phyloP scores from a whole-genome alignment of 2,797 vertebrate species.

The Falco cherrug region DNA sequence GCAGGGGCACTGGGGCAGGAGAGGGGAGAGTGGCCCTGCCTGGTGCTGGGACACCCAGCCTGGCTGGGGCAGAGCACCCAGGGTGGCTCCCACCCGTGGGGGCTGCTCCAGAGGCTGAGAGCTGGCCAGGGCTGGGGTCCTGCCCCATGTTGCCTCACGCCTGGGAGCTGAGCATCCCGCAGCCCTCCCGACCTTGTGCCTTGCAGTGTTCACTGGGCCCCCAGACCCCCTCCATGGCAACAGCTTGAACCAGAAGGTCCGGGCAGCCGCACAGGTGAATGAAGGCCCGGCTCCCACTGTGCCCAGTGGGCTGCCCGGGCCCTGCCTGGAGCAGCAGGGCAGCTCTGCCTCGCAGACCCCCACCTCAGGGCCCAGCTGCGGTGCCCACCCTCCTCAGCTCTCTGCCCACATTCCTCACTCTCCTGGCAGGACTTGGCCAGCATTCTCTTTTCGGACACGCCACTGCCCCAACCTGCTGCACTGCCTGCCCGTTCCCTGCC shows the following conservation, averaged over 20 bases:
- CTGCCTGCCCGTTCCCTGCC: constrained; percentile 39
- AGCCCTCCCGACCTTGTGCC: not conserved
- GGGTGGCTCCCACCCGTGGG: accelerated
- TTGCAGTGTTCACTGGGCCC: constrained; percentile 86
- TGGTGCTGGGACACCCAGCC: not conserved
- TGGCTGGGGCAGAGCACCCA: not conserved
- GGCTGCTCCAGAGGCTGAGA: not conserved
- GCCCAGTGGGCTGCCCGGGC: accelerated
- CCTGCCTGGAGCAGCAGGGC: not conserved
- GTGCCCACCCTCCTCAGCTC: not conserved
- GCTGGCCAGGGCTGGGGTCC: accelerated
- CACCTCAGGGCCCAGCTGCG: accelerated
- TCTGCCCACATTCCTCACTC: accelerated
- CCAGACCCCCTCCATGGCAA: constrained; percentile 91
- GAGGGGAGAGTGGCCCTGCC: accelerated
- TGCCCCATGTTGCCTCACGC: accelerated
- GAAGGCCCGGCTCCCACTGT: accelerated
- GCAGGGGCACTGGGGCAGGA: not conserved
- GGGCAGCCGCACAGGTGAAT: constrained; percentile 86
- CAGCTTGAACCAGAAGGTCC: constrained; percentile 91
- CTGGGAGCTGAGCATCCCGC: accelerated
- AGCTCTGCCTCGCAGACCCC: not conserved
- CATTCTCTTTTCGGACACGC: constrained; percentile 84
- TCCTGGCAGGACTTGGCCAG: constrained; percentile 80
- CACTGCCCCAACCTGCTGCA: constrained; percentile 47